Conservation (phyloP, 92 coral and sea anemone species). For the Porites rus region DNA sequence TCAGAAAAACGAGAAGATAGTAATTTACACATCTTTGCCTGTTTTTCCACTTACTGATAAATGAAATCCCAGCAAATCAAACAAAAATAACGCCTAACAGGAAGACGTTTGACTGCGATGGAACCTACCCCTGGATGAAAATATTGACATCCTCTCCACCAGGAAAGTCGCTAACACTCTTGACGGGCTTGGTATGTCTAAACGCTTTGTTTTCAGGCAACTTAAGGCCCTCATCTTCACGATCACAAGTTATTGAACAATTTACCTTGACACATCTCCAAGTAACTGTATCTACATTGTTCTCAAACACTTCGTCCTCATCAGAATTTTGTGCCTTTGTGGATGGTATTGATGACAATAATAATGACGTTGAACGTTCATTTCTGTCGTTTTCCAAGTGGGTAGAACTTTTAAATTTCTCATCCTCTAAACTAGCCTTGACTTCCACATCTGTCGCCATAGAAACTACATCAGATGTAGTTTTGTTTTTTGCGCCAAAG, state of each 20-base stretch:
- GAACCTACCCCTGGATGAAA: conserved; percentile 48
- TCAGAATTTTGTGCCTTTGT: background rate
- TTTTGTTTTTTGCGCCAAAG: background rate
- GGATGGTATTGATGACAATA: background rate
- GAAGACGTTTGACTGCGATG: too few relatives aligned
- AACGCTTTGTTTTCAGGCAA: background rate
- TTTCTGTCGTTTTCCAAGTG: background rate
- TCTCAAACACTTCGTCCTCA: conserved; percentile 36
- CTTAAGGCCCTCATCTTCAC: background rate
- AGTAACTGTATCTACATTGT: background rate
- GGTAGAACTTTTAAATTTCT: background rate
- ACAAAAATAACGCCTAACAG: too few relatives aligned
- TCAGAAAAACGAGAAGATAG: background rate
- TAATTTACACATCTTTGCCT: background rate
- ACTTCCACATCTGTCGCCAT: background rate
- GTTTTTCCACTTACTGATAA: background rate
- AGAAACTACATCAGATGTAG: background rate
- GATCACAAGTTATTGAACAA: background rate
- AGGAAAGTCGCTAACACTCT: conserved; percentile 4
- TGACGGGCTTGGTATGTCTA: background rate
- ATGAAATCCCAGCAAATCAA: background rate
- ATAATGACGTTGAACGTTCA: background rate
- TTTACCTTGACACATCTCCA: background rate
- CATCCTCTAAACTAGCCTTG: background rate
- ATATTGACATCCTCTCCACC: conserved; percentile 11